phyloP scores from a whole-genome alignment of 1,140 invertebrate genomes.

The Radopholus similis region DNA sequence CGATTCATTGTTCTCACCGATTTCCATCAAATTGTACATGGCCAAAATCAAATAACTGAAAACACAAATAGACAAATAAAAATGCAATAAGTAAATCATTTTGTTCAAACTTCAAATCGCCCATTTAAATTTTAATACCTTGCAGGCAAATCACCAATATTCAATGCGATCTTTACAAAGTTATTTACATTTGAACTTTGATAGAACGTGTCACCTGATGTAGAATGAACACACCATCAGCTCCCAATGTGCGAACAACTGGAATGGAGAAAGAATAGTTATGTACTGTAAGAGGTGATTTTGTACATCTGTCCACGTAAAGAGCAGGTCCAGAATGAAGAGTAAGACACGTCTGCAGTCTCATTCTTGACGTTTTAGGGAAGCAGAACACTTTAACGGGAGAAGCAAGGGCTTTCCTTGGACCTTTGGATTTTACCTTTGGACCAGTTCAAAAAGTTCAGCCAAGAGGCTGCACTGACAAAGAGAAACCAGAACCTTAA shows the following conservation, averaged over 20 bases:
- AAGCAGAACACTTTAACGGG: conserved; percentile 19
- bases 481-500: conserved; percentile 62
- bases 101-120: conserved; percentile 1
- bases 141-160: conserved; percentile 56
- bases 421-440: conserved; percentile 17
- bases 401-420: too few species aligned
- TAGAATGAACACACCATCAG: conserved; percentile 54
- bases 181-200: background rate
- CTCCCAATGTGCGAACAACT: conserved; percentile 46
- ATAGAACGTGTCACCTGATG: conserved; percentile 26
- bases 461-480: conserved; percentile 49
- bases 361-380: conserved; percentile 20
- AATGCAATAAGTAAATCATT: too few species aligned
- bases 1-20: conserved; percentile 35
- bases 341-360: conserved; percentile 31
- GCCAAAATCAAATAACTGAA: conserved; percentile 54
- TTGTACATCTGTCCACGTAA: conserved; percentile 39
- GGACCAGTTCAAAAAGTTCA: conserved; percentile 48
- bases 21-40: conserved; percentile 50
- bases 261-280: background rate
- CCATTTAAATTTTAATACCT: conserved; percentile 36
- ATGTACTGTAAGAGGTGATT: background rate
- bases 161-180: conserved; percentile 44
- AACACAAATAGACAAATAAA: too few species aligned
- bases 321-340: conserved; percentile 33